Evolutionary conservation across 2,888 invertebrate species (phyloP), one percentile per base, ranked within the genome.

Genomic region (Plemyria rubiginata): DNA sequence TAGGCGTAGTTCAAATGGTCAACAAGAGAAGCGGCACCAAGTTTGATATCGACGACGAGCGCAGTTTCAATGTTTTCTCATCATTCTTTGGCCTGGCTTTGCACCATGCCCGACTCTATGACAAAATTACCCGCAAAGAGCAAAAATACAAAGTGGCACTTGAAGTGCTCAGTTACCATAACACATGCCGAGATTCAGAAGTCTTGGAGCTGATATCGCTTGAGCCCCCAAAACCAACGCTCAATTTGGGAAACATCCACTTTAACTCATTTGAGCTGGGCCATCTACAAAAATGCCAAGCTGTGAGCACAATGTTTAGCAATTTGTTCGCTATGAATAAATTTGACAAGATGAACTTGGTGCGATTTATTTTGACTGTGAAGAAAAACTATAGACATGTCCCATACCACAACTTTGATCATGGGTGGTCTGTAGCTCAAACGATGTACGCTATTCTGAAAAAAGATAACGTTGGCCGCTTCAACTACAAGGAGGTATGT

Each of bases 1-100:
- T 97, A 64, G 97, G 97, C 1, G 97, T 97, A 0, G 97, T 97
- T 0, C 97, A 98, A 87, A 97, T 97, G 97, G 96, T 97, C 0
- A 95, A 95, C 73, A 95, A 95, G 77, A 89, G 93, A 15, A 86
- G 87, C n/a, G 94, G 93, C 0, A 81, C 68, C 81, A 73, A 71
- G 12, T 96, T 94, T 86, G 91, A 91, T 4, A 90, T 86, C 75
- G 95, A 95, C 50, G 97, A 98, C 75, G 97, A 97, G 81, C 95
- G 95, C 59, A 95, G 96, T 0, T 97, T 97, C 84, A 96, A 96
- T 81, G 96, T 95, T 68, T 97, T 97, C 80, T 96, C 97, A 0
- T 95, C 97, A 7, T 97, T 97, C 79, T 97, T 97, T 79, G 97
- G 97, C 0, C 88, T 97, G 7, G 97, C 97, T 0, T 91, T 98